Conservation (phyloP, 1,140 invertebrate species). For the Drosophila fuyamai region DNA sequence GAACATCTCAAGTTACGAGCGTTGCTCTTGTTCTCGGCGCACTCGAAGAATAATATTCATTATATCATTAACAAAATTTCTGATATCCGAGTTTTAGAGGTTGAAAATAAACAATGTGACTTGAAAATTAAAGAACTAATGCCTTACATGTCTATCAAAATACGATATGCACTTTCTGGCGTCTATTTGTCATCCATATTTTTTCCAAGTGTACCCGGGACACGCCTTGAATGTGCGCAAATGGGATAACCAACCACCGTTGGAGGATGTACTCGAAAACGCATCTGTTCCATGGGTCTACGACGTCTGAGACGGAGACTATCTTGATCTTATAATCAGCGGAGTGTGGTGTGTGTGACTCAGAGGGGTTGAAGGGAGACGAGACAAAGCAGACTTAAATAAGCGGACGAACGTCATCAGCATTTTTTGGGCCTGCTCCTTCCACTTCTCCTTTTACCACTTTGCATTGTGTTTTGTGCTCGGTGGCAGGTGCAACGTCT, state of each 20-base stretch:
- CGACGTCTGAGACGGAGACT: slow-evolving; percentile 29
- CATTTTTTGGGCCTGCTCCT: slow-evolving; percentile 21
- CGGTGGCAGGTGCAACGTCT: slow-evolving; percentile 35
- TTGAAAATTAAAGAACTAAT: background rate
- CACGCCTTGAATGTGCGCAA: slow-evolving; percentile 33
- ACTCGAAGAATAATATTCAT: slow-evolving; percentile 12
- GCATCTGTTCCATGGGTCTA: slow-evolving; percentile 55
- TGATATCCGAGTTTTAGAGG: too few species aligned
- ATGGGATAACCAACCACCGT: slow-evolving; percentile 52
- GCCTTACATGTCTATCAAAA: background rate
- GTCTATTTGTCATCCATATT: background rate
- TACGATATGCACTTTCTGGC: background rate
- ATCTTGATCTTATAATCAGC: slow-evolving; percentile 75
- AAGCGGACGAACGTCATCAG: slow-evolving; percentile 33
- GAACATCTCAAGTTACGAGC: slow-evolving; percentile 31
- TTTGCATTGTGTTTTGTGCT: slow-evolving; percentile 32
- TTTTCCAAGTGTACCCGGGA: slow-evolving; percentile 22
- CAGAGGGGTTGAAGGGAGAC: background rate
- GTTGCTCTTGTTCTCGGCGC: background rate
- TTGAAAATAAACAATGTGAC: too few species aligned
- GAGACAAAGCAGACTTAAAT: background rate
- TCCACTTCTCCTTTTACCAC: slow-evolving; percentile 8
- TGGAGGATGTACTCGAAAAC: slow-evolving; percentile 51
- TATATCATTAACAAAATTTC: too few species aligned
- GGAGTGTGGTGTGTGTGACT: slow-evolving; percentile 13